Evolutionary conservation across 2,888 invertebrate species (phyloP).

Genomic region (Pseudoips prasinana): DNA sequence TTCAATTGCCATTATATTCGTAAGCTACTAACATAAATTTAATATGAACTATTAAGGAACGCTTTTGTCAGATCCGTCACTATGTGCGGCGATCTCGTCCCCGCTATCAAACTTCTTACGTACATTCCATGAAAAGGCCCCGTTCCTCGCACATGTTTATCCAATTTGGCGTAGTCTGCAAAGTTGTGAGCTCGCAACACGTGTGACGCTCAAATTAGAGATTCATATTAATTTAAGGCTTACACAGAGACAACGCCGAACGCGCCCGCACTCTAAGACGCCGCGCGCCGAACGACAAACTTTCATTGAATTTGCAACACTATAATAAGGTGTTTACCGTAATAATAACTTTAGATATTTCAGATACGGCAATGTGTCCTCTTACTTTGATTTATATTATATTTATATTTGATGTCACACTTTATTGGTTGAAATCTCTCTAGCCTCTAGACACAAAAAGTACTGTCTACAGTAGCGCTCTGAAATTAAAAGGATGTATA

Average conservation of each 20-base stretch:
- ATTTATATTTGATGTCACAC: too few relatives aligned
- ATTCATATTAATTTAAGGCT: conserved; percentile 79
- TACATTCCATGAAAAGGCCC: conserved; percentile 38
- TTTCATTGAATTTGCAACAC: conserved; percentile 47
- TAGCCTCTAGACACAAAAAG: too few relatives aligned
- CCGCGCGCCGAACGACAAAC: conserved; percentile 42
- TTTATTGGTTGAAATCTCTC: too few relatives aligned
- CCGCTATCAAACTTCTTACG: conserved; percentile 14
- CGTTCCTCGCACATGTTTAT: conserved; percentile 76
- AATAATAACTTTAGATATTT: not conserved
- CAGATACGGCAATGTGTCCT: too few relatives aligned
- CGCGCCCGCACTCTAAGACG: conserved; percentile 45
- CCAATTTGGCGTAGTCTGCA: conserved; percentile 80
- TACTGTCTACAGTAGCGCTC: too few relatives aligned
- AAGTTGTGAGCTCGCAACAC: conserved; percentile 79
- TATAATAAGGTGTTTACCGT: conserved; percentile 39
- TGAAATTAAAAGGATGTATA: too few relatives aligned
- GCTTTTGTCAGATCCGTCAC: too few relatives aligned
- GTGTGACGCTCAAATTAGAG: conserved; percentile 78
- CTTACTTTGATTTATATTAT: too few relatives aligned
- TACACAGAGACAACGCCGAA: conserved; percentile 58
- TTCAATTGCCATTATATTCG: too few relatives aligned
- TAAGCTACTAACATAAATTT: too few relatives aligned
- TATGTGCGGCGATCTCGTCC: too few relatives aligned
- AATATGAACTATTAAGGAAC: too few relatives aligned